Evolutionary conservation across 2,888 invertebrate genomes (phyloP).

Genomic region (Anoplius nigerrimus): DNA sequence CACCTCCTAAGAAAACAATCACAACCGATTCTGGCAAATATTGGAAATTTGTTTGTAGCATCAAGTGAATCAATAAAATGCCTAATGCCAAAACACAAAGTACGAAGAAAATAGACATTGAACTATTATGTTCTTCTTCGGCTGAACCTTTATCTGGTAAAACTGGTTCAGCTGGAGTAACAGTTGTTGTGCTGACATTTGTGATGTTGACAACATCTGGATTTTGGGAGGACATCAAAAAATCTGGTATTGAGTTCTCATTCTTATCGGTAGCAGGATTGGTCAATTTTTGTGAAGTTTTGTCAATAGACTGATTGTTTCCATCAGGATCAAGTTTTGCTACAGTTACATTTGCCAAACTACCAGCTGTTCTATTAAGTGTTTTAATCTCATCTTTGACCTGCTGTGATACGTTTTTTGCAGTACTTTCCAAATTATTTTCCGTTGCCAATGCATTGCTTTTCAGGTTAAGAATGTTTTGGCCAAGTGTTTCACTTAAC

Average conservation of each 20-base stretch:
- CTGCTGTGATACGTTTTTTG: too few relatives aligned
- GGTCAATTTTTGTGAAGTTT: background rate
- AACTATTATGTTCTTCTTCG: slow-evolving; percentile 97
- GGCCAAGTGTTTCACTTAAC: too few relatives aligned
- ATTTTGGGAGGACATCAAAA: slow-evolving; percentile 32
- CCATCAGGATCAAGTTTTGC: too few relatives aligned
- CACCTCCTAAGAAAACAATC: slow-evolving; percentile 94
- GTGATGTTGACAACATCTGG: slow-evolving; percentile 48
- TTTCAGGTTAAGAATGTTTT: too few relatives aligned
- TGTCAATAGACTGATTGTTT: too few relatives aligned
- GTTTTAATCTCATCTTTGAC: too few relatives aligned
- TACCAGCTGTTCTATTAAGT: too few relatives aligned
- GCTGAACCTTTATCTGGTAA: slow-evolving; percentile 93
- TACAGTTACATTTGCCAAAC: too few relatives aligned
- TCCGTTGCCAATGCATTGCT: too few relatives aligned
- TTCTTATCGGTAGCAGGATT: slow-evolving; percentile 34
- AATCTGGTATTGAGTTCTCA: slow-evolving; percentile 32
- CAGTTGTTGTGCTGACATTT: slow-evolving; percentile 73
- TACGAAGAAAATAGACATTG: slow-evolving; percentile 98
- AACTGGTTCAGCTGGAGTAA: slow-evolving; percentile 84
- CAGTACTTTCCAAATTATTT: too few relatives aligned
- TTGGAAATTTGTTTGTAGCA: slow-evolving; percentile 96
- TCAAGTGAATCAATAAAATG: slow-evolving; percentile 94
- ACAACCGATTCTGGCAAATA: slow-evolving; percentile 99
- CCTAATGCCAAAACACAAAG: slow-evolving; percentile 95